Evolutionary conservation across 2,888 invertebrate species (phyloP).

Genomic region (Linnaemya vulpina): DNA sequence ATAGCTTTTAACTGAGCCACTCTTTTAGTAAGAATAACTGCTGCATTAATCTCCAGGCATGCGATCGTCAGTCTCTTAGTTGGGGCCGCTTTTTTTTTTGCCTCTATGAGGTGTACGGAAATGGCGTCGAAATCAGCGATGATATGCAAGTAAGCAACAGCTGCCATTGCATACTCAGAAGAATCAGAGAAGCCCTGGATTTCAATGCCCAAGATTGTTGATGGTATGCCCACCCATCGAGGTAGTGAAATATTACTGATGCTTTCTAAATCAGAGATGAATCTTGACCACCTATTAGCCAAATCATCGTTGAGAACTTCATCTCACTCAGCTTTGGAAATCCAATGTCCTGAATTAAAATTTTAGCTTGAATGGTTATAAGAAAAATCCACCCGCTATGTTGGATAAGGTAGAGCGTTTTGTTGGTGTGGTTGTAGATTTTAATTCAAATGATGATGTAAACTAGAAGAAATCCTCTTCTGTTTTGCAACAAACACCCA

Average conservation of each 20-base stretch:
- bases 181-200: conserved; percentile 31
- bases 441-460: not conserved
- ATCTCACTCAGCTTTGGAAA: too few relatives aligned
- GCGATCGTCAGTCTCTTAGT: too few relatives aligned
- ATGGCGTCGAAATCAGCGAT: conserved; percentile 26
- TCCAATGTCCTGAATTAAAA: too few relatives aligned
- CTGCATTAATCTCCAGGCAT: conserved; percentile 25
- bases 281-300: too few relatives aligned
- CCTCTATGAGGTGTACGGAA: conserved; percentile 13
- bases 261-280: too few relatives aligned
- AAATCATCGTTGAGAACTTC: too few relatives aligned
- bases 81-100: conserved; percentile 51
- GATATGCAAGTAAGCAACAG: conserved; percentile 28
- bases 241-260: too few relatives aligned
- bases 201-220: too few relatives aligned
- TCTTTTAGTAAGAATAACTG: conserved; percentile 7
- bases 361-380: conserved; percentile 22
- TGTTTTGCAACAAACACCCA: conserved; percentile 46
- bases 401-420: conserved; percentile 25
- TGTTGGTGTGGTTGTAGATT: not conserved
- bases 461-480: conserved; percentile 1
- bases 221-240: too few relatives aligned
- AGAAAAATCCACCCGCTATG: conserved; percentile 38
- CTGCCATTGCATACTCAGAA: conserved; percentile 25
- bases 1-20: conserved; percentile 30